phyloP scores from a whole-genome alignment of 2,113 vertebrate species.

The Camelus dromedarius region DNA sequence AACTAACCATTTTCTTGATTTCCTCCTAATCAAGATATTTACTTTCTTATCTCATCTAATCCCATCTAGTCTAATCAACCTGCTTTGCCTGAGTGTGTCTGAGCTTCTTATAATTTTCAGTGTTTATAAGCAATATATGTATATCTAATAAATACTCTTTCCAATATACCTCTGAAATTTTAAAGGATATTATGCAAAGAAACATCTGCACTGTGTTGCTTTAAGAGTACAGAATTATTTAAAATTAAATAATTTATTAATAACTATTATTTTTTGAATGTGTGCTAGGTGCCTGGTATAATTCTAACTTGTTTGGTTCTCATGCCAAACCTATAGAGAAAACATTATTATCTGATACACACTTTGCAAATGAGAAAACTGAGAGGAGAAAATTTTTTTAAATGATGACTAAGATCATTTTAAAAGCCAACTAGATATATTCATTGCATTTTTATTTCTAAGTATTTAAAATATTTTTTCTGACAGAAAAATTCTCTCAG shows the following conservation, averaged over 20 bases:
- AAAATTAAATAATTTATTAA: background rate
- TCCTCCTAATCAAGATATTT: slow-evolving; percentile 18
- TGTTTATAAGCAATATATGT: background rate
- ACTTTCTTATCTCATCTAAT: background rate
- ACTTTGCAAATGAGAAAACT: background rate
- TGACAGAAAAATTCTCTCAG: slow-evolving; percentile 39
- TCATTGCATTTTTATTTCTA: slow-evolving; percentile 46
- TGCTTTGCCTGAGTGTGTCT: background rate
- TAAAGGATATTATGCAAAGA: background rate
- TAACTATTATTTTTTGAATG: background rate
- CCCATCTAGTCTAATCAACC: background rate
- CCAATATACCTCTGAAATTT: background rate
- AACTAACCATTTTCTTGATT: slow-evolving; percentile 24
- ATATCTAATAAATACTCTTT: background rate
- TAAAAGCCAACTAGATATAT: background rate
- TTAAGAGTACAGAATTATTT: background rate
- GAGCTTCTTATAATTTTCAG: slow-evolving; percentile 2
- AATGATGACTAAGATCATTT: background rate
- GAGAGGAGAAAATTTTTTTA: background rate
- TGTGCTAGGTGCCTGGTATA: background rate
- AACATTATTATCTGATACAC: background rate
- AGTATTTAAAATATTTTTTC: slow-evolving; percentile 48
- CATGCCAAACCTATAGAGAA: background rate
- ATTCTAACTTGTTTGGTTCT: background rate
- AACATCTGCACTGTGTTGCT: background rate